Evolutionary conservation across 2,797 vertebrate genomes (phyloP).

Genomic region (Discoglossus pictus): DNA sequence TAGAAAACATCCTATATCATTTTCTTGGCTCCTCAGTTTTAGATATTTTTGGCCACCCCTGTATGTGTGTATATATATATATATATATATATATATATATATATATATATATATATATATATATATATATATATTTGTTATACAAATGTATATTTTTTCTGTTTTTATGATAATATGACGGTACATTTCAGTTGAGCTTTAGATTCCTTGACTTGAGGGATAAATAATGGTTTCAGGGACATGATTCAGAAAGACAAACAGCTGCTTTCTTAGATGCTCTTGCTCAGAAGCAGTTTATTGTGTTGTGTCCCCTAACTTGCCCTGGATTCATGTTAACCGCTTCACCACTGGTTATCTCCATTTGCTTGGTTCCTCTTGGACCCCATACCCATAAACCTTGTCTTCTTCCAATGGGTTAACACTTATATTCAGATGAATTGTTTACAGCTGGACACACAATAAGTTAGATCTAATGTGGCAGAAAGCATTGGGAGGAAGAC

Average conservation of each 20-base stretch:
- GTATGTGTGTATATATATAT: too few relatives aligned
- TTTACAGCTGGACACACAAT: slow-evolving; percentile 37
- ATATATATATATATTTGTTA: too few relatives aligned
- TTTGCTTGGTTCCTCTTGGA: not conserved
- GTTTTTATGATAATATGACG: too few relatives aligned
- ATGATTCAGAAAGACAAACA: slow-evolving; percentile 18
- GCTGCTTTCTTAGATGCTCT: slow-evolving; percentile 14
- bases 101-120: too few relatives aligned
- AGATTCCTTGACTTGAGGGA: not conserved
- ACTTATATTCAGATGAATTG: slow-evolving; percentile 17
- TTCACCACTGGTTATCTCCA: not conserved
- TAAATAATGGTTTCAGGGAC: slow-evolving; percentile 8
- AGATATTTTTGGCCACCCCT: too few relatives aligned
- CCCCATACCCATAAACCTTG: not conserved
- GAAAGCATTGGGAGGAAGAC: slow-evolving; percentile 48
- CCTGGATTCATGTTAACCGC: slow-evolving; percentile 23
- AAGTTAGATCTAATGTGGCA: slow-evolving; percentile 52
- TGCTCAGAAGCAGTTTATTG: slow-evolving; percentile 13
- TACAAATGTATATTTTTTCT: too few relatives aligned
- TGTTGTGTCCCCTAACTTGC: slow-evolving; percentile 6
- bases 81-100: too few relatives aligned
- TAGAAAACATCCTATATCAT: too few relatives aligned
- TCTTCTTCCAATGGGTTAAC: slow-evolving; percentile 20
- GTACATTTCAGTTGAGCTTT: not conserved
- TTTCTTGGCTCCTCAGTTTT: too few relatives aligned